Evolutionary conservation across 2,888 invertebrate genomes (phyloP).

Genomic region (Alitta virens): DNA sequence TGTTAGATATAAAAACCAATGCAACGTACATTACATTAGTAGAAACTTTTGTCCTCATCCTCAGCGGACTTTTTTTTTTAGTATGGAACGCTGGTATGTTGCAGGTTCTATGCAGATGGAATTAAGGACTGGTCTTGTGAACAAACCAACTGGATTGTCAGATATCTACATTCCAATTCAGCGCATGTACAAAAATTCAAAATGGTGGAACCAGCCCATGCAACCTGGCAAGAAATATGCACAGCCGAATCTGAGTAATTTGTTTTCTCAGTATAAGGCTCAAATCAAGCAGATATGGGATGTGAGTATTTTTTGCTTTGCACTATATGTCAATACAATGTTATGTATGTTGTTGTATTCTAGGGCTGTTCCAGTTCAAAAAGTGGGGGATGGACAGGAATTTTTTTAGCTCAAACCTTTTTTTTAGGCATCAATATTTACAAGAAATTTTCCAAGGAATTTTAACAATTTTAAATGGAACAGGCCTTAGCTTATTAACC

Average conservation of each 20-base stretch:
- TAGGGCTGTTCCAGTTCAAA: background rate
- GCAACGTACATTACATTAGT: no score
- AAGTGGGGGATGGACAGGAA: background rate
- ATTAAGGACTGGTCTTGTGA: constrained; percentile 31
- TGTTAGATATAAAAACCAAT: no score
- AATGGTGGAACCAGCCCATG: constrained; percentile 41
- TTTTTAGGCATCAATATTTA: no score
- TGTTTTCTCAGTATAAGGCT: constrained; percentile 38
- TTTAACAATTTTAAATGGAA: no score
- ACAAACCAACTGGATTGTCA: constrained; percentile 30
- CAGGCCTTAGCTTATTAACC: no score
- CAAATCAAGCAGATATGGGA: constrained; percentile 43
- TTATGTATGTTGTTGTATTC: background rate
- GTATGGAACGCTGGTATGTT: no score
- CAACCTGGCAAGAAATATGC: constrained; percentile 32
- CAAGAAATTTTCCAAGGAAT: no score
- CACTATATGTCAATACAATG: background rate
- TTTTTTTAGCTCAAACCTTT: no score
- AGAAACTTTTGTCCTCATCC: no score
- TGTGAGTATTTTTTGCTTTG: constrained; percentile 26
- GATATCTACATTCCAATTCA: constrained; percentile 38
- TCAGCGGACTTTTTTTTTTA: no score
- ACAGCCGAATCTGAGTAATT: constrained; percentile 34
- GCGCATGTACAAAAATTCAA: constrained; percentile 40
- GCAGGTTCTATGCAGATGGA: constrained; percentile 40